phyloP scores from a whole-genome alignment of 2,888 invertebrate species.

The Habroteleia sp. region DNA sequence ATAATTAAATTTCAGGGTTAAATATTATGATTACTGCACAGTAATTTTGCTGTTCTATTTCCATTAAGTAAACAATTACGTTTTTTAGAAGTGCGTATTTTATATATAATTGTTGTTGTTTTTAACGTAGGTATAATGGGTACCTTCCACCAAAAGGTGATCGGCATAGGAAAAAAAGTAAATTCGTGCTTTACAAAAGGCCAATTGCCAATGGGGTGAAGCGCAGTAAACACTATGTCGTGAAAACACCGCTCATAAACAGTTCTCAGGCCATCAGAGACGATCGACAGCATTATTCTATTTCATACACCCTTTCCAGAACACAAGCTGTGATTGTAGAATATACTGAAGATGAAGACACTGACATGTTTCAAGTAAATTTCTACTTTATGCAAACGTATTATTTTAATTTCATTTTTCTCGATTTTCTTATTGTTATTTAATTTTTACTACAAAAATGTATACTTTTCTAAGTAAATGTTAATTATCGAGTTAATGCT shows the following conservation, averaged over 20 bases:
- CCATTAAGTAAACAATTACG: no score
- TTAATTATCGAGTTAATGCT: no score
- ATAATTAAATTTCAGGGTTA: conserved; percentile 29
- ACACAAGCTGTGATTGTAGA: conserved; percentile 99
- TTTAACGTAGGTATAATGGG: conserved; percentile 91
- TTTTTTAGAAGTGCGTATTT: no score
- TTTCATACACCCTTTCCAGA: conserved; percentile 97
- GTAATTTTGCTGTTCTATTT: no score
- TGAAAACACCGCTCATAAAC: conserved; percentile 91
- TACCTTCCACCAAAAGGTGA: conserved; percentile 93
- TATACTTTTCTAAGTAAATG: no score
- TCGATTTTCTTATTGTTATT: no score
- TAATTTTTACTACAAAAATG: no score
- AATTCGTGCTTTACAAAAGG: conserved; percentile 94
- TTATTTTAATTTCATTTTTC: no score
- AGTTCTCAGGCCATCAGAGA: conserved; percentile 97
- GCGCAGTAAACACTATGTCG: conserved; percentile 96
- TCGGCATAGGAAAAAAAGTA: conserved; percentile 95
- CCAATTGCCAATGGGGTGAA: conserved; percentile 95
- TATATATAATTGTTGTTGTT: no score
- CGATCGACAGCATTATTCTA: conserved; percentile 94
- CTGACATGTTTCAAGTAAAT: conserved; percentile 99
- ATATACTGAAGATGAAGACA: conserved; percentile 96
- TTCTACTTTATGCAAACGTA: no score
- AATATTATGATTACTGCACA: not conserved